Evolutionary conservation across 2,797 vertebrate species (phyloP), one percentile per base, ranked within the genome.

Genomic region (Acanthis flammea): DNA sequence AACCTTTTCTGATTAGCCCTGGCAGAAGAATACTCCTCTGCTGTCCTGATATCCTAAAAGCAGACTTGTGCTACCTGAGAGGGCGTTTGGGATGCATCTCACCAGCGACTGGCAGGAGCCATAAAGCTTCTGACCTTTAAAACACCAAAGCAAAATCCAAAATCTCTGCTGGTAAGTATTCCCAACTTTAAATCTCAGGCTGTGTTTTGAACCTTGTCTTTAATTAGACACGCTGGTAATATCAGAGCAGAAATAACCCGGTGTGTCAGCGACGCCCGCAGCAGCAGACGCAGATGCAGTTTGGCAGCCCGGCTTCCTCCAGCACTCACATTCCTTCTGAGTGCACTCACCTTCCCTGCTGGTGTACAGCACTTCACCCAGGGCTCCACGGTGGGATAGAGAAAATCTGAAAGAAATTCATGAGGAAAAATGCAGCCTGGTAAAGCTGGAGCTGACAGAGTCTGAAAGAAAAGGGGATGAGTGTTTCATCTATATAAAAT

Each of bases 201-300:
- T 58, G 50, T 67, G 27, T 83, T 44, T 94, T 86, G 94, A 92
- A 94, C 91, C 92, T 88, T 80, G 79, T 77, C 94, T 94, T 95
- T 96, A 96, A 96, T 95, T 95, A 91, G 89, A 86, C 72, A 68
- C 72, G 4, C 1, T 28, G 42, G 35, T 96, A 88, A 72, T 60
- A 91, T 61, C 84, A 51, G 42, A 48, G 85, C 92, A 96, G 92
- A 96, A 96, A 96, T 94, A 96, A 91, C 84, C 57, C 3, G 1
- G 50, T 25, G 78, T 93, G 92, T 93, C 92, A 96, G 92, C 0
- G 0, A 15, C 39, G 47, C 68, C 92, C 35, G 61, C 86, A 95
- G 75, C 72, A 81, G 81, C 0, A 74, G 68, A 25, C 6, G 0
- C 71, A 90, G 90, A 85, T 14, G n/a, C 78, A 65, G 39, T 35